Conservation (phyloP, 2,113 vertebrate species). For the Vulpes ferrilata region DNA sequence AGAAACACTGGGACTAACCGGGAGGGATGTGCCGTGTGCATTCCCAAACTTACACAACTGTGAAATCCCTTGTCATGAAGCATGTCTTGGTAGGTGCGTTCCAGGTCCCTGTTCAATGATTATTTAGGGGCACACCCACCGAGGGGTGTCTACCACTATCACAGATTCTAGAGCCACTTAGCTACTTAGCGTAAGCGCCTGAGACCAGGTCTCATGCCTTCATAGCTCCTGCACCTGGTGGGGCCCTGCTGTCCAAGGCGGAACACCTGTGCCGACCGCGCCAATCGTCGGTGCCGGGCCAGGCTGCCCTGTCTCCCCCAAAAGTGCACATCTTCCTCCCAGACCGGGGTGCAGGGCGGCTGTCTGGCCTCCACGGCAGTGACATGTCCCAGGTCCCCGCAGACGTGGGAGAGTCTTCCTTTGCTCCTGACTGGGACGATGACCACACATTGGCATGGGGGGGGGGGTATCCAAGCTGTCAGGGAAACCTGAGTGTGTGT, state of each 20-base stretch:
- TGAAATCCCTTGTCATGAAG: no score
- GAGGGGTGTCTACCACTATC: rapidly evolving
- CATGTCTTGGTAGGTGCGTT: rapidly evolving
- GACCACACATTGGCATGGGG: rapidly evolving
- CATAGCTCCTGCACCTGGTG: background rate
- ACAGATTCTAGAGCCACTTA: background rate
- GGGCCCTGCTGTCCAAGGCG: rapidly evolving
- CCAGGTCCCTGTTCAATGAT: background rate
- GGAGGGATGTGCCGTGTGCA: rapidly evolving
- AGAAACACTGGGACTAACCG: no score
- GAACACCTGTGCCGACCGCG: rapidly evolving
- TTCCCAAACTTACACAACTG: rapidly evolving
- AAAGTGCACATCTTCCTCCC: rapidly evolving
- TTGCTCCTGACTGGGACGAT: background rate
- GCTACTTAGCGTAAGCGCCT: rapidly evolving
- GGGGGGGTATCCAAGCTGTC: background rate
- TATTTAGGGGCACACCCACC: background rate
- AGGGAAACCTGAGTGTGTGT: rapidly evolving
- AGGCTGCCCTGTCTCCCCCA: background rate
- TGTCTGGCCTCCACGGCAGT: rapidly evolving
- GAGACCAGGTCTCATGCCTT: no score
- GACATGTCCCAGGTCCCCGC: background rate
- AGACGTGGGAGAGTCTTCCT: background rate
- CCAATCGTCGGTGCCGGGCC: rapidly evolving
- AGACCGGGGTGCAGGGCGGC: rapidly evolving